Conservation (phyloP, 2,888 invertebrate species). For the Protodeltote pygarga region DNA sequence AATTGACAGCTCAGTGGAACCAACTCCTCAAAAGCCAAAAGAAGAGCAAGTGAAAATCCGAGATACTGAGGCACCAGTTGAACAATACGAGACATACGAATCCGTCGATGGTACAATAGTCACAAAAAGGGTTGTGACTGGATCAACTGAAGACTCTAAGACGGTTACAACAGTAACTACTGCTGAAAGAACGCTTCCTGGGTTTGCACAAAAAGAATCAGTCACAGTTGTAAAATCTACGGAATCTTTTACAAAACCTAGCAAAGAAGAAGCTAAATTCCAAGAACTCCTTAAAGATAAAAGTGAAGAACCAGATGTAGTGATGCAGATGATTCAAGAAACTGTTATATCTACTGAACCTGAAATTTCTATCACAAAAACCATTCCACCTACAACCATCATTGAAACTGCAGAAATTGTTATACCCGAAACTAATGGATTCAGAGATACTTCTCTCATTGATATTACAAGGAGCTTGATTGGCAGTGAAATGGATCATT, state of each 20-base stretch:
- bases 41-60: not conserved
- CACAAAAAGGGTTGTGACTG: constrained; percentile 13
- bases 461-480: constrained; percentile 50
- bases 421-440: constrained; percentile 21
- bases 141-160: constrained; percentile 10
- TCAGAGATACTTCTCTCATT: constrained; percentile 28
- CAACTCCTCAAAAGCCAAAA: constrained; percentile 11
- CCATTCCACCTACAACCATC: too few relatives aligned
- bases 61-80: not conserved
- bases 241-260: not conserved
- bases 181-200: constrained; percentile 15
- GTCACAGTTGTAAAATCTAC: constrained; percentile 10
- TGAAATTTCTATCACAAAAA: constrained; percentile 16
- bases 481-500: constrained; percentile 56
- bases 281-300: constrained; percentile 3
- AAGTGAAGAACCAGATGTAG: constrained; percentile 9
- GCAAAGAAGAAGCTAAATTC: constrained; percentile 1
- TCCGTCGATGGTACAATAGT: constrained; percentile 18
- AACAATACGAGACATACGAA: not conserved
- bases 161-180: constrained; percentile 12
- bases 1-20: constrained; percentile 38
- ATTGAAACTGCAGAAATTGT: constrained; percentile 14
- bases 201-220: constrained; percentile 7
- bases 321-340: constrained; percentile 37
- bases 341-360: constrained; percentile 34